These are phyloP conservation scores for Capromys pilorides DNA, from an alignment of 2,797 vertebrate species.

Conservation along the genomic window DNA sequence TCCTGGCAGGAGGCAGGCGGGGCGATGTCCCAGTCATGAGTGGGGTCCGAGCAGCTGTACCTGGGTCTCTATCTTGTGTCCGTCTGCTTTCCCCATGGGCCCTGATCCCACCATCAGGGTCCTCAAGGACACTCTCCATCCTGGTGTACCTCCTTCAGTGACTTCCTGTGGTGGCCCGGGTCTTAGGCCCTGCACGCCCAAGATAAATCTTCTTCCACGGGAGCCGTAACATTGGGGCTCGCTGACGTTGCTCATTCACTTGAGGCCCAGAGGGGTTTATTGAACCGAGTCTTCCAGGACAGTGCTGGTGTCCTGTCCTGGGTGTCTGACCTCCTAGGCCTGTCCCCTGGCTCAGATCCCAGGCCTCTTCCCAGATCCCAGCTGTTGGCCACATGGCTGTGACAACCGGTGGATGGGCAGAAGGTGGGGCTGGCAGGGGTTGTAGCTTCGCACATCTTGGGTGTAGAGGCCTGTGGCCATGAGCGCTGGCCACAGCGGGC, in stretches of 20 bases:
- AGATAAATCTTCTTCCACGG: neutral
- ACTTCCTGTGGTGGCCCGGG: neutral
- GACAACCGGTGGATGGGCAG: neutral
- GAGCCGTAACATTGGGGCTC: neutral
- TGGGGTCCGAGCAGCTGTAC: neutral
- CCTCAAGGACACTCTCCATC: neutral
- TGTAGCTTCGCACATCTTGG: neutral
- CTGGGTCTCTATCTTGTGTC: neutral
- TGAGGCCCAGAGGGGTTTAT: neutral
- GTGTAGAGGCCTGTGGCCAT: conserved; percentile 23
- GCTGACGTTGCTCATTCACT: neutral
- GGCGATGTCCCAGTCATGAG: neutral
- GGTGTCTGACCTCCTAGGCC: neutral
- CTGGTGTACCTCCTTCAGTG: neutral
- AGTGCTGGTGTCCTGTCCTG: neutral
- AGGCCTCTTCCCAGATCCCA: conserved; percentile 40
- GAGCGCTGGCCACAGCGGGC: neutral
- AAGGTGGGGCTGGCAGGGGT: neutral
- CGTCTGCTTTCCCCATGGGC: neutral
- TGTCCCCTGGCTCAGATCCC: neutral
- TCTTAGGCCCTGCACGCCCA: neutral
- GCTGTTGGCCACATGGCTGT: conserved; percentile 23
- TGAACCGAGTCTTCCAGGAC: neutral
- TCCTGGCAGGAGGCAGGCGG: too few relatives aligned
- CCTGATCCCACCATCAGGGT: neutral